Evolutionary conservation across 2,797 vertebrate species (phyloP).

Genomic region (Stomatorhinus walkeri): DNA sequence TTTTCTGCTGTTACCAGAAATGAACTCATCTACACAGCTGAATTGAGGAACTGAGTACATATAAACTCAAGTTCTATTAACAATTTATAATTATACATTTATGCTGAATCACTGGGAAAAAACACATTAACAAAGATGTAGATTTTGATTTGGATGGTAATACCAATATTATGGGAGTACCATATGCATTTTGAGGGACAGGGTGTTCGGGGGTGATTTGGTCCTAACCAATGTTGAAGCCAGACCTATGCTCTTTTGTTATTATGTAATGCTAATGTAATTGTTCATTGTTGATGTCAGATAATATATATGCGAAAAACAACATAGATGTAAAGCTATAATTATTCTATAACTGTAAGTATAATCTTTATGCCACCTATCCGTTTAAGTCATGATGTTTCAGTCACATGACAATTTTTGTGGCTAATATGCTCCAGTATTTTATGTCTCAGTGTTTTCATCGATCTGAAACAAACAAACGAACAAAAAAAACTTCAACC

Average conservation of each 20-base stretch:
- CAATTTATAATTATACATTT: neutral
- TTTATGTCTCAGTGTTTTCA: neutral
- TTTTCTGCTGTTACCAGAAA: neutral
- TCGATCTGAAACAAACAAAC: neutral
- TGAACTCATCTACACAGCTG: neutral
- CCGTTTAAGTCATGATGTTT: neutral
- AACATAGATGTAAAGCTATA: neutral
- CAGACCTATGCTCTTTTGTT: neutral
- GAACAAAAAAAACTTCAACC: neutral
- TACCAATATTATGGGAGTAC: neutral
- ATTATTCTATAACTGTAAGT: neutral
- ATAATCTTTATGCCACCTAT: neutral
- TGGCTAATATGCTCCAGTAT: neutral
- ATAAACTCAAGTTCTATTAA: neutral
- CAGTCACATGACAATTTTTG: neutral
- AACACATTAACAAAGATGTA: neutral
- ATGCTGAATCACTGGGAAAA: neutral
- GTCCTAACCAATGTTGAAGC: neutral
- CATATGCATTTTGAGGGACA: neutral
- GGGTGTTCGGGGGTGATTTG: neutral
- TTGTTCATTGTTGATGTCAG: neutral
- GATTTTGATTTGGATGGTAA: neutral
- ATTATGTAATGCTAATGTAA: neutral
- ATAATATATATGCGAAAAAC: neutral
- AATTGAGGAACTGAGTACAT: neutral